Evolutionary conservation across 2,797 vertebrate species (phyloP).

Genomic region (Melanogrammus aeglefinus): DNA sequence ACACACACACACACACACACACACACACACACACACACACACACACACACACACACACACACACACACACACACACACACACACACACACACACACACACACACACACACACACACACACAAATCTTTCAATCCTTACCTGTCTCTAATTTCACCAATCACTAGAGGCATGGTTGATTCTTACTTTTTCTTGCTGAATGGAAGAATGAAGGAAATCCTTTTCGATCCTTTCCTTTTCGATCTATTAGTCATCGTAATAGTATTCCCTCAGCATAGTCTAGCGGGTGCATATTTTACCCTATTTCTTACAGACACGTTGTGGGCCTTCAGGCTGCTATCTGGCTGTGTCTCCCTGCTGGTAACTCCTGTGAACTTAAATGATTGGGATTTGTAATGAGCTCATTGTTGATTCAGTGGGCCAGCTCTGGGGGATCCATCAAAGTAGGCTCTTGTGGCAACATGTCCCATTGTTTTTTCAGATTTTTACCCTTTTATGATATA

Average conservation of each 20-base stretch:
- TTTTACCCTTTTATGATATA: constrained; percentile 28
- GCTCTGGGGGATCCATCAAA: constrained; percentile 56
- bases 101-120: not conserved
- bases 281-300: constrained; percentile 1
- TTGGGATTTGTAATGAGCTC: constrained; percentile 53
- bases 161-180: not conserved
- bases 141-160: not conserved
- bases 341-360: constrained; percentile 26
- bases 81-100: not conserved
- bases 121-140: not conserved
- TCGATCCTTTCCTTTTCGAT: too few relatives aligned
- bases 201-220: not conserved
- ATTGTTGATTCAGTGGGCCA: constrained; percentile 48
- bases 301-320: not conserved
- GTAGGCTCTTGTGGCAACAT: constrained; percentile 49
- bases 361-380: constrained; percentile 51
- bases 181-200: constrained; percentile 33
- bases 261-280: constrained; percentile 4
- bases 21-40: not conserved
- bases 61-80: not conserved
- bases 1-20: not conserved
- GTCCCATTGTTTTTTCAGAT: constrained; percentile 29
- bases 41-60: constrained; percentile 1
- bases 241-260: not conserved
- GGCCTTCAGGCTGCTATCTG: not conserved